Percentiles rank a stretch among this genome's conserved stretches.
Conservation (phyloP, 2,888 invertebrate species). For the Ditula angustiorana region DNA sequence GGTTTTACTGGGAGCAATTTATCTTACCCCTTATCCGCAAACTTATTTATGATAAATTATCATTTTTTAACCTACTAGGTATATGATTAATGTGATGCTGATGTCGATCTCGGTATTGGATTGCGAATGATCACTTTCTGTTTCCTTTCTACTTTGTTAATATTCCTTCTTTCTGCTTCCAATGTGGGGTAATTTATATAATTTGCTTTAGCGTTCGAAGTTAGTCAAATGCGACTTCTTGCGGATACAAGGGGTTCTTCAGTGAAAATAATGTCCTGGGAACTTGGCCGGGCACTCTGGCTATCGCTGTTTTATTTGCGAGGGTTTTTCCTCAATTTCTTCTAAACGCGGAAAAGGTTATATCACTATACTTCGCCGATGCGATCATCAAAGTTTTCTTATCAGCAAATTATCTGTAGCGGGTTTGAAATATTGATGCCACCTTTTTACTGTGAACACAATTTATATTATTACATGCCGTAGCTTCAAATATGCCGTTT, state of each 20-base stretch:
- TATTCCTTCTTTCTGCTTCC: not conserved
- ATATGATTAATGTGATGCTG: slow-evolving; percentile 31
- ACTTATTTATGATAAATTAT: slow-evolving; percentile 27
- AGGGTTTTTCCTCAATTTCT: slow-evolving; percentile 28
- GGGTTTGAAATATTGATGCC: slow-evolving; percentile 4
- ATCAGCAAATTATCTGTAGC: slow-evolving; percentile 12
- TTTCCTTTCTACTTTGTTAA: not conserved
- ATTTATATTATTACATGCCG: not conserved
- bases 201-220: slow-evolving; percentile 3
- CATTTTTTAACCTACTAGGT: slow-evolving; percentile 11
- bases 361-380: slow-evolving; percentile 21
- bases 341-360: slow-evolving; percentile 28
- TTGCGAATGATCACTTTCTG: slow-evolving; percentile 1
- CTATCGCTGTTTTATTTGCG: slow-evolving; percentile 25
- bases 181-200: not conserved
- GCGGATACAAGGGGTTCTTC: slow-evolving; percentile 19
- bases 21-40: slow-evolving; percentile 34
- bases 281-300: slow-evolving; percentile 17
- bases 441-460: not conserved
- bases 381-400: slow-evolving; percentile 24
- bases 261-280: slow-evolving; percentile 20
- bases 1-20: slow-evolving; percentile 32
- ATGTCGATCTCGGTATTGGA: slow-evolving; percentile 18
- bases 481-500: not conserved
- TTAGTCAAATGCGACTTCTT: slow-evolving; percentile 14